These are phyloP conservation scores for Antechinus flavipes DNA, from an alignment of 2,113 vertebrate species.

Conservation along the genomic window DNA sequence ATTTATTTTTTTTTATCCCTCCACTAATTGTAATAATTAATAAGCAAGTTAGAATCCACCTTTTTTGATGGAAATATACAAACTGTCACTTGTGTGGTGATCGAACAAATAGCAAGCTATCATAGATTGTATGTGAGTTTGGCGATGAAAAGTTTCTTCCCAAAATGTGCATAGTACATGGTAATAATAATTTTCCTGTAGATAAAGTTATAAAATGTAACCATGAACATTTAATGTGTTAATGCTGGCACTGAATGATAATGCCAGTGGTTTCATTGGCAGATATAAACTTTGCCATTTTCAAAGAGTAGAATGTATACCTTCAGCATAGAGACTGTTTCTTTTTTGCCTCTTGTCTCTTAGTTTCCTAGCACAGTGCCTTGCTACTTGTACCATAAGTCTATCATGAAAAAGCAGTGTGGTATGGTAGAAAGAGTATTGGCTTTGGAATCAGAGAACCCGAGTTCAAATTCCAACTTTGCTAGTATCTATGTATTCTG, in stretches of 20 bases:
- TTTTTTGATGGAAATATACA: neutral
- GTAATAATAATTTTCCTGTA: neutral
- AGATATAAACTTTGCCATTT: neutral
- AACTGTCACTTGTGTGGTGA: neutral
- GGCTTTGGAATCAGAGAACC: neutral
- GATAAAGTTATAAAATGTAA: neutral
- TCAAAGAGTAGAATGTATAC: neutral
- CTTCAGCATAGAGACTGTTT: neutral
- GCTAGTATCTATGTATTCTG: neutral
- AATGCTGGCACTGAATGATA: neutral
- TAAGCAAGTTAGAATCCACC: neutral
- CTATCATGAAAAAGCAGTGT: neutral
- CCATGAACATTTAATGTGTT: neutral
- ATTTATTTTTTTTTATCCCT: neutral
- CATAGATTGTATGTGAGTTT: neutral
- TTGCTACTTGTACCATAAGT: neutral
- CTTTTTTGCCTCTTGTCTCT: neutral
- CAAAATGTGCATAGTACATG: neutral
- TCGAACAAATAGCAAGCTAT: neutral
- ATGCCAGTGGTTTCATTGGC: neutral
- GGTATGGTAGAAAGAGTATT: neutral
- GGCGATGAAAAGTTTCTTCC: neutral
- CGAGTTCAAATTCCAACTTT: neutral
- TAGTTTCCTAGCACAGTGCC: neutral
- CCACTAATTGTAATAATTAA: neutral